Evolutionary conservation across 2,888 invertebrate genomes (phyloP).

Genomic region (Troglohyphantes excavatus): DNA sequence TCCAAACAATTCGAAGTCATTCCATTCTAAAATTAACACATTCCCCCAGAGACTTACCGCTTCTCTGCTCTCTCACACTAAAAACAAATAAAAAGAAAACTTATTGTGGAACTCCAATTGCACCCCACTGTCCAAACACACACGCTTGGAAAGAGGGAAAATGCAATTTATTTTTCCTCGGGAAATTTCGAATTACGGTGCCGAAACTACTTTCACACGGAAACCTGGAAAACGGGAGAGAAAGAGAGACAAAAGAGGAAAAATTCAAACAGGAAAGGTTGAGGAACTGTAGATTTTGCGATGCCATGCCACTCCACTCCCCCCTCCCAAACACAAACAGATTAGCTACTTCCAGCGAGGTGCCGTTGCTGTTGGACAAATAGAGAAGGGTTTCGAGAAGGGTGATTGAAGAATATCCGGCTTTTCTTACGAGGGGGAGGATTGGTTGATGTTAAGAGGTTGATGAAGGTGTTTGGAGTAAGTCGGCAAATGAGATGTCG

Average conservation of each 20-base stretch:
- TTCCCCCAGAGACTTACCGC: neutral
- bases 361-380: constrained; percentile 1
- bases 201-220: neutral
- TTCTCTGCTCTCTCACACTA: neutral
- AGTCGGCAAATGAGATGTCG: neutral
- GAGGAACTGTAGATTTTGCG: neutral
- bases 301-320: neutral
- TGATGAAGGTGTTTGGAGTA: neutral
- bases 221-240: neutral
- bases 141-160: neutral
- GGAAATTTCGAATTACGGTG: constrained; percentile 62
- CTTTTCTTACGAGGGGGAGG: neutral
- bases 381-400: constrained; percentile 2
- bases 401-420: neutral
- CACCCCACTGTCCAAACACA: constrained; percentile 52
- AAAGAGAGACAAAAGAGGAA: constrained; percentile 17
- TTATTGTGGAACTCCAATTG: neutral
- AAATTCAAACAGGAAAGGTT: neutral
- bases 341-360: neutral
- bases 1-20: neutral
- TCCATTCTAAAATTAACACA: neutral
- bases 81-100: neutral
- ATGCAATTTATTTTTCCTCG: constrained; percentile 60
- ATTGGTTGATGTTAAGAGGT: neutral
- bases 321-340: neutral